These are phyloP conservation scores for Lasiurus borealis DNA, from an alignment of 2,113 vertebrate genomes.

Conservation along the genomic window DNA sequence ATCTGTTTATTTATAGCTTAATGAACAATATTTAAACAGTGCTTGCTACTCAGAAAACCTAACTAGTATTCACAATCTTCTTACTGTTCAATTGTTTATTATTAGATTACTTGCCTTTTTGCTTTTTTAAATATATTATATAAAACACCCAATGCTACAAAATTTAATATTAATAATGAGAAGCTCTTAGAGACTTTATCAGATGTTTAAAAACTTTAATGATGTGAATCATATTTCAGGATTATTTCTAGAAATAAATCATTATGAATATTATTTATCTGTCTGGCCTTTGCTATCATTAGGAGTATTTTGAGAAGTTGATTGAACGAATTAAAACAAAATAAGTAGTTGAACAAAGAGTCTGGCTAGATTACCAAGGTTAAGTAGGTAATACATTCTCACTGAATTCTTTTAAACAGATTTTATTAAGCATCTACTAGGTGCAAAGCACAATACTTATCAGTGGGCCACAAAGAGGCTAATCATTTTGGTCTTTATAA, in stretches of 20 bases:
- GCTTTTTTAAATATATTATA: neutral
- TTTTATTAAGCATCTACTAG: slow-evolving; percentile 13
- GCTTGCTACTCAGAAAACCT: neutral
- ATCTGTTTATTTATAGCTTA: neutral
- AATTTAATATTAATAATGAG: slow-evolving; percentile 22
- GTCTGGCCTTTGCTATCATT: neutral
- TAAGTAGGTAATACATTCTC: neutral
- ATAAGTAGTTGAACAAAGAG: neutral
- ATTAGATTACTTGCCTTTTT: neutral
- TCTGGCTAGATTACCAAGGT: neutral
- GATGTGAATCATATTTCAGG: neutral
- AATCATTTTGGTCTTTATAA: neutral
- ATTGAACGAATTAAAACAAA: slow-evolving; percentile 1
- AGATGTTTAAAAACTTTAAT: neutral
- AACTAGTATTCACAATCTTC: neutral
- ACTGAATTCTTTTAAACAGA: neutral
- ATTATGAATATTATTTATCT: neutral
- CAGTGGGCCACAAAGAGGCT: neutral
- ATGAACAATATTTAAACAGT: neutral
- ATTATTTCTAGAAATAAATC: neutral
- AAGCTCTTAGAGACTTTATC: neutral
- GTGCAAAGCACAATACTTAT: neutral
- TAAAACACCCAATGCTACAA: neutral
- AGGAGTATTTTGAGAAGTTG: neutral
- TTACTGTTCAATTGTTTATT: slow-evolving; percentile 8